Base-by-base conservation (phyloP, 1,140 invertebrate species). In the Leptopilina clavipes region DNA sequence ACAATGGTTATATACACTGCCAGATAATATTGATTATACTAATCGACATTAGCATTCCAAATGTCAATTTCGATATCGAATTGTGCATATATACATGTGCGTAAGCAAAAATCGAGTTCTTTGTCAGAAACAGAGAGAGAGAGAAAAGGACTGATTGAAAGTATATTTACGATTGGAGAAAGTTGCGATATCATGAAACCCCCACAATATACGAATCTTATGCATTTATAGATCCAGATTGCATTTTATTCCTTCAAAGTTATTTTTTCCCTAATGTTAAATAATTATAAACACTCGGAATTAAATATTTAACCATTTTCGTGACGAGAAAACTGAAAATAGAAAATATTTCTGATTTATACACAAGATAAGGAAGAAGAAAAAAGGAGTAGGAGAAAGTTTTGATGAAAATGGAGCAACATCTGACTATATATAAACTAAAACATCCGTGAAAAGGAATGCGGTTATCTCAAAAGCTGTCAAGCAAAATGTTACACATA, bases 31-130 rank as follows among this genome's bases (percentile, higher is more conserved):
- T 80, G 80, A 82, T 78, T 76, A 74, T 31, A 73, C 74, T 80
- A 80, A 84, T 82, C 82, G 82, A 76, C 78, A 80, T 81, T 81
- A 82, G 78, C 83, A 84, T 84, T 83, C 78, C 78, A 84, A 84
- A 84, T 84, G 83, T 84, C 83, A 82, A 77, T 75, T 59, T 40
- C 25, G 56, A 70, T 79, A 73, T 25, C 74, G 54, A 70, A 54
- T 31, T 76, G 59, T 59, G 40, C 40, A n/a, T 8, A 14, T 7
- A 52, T 5, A 18, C 45, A 17, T n/a, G 18, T n/a, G 18, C 52
- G 52, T 40, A 43, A 22, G 56, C 45, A 70, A 22, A 45, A 52
- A 52, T 52, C n/a, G 14, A 52, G 12, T 22, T 65, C 9, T 65
- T 65, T 65, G 59, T 65, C 22, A 37, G n/a, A 52, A 52, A 7